Evolutionary conservation across 30 jellyfish, hydroid and myxozoan species (phyloP).

Genomic region (Pseudorhiza aurosa): DNA sequence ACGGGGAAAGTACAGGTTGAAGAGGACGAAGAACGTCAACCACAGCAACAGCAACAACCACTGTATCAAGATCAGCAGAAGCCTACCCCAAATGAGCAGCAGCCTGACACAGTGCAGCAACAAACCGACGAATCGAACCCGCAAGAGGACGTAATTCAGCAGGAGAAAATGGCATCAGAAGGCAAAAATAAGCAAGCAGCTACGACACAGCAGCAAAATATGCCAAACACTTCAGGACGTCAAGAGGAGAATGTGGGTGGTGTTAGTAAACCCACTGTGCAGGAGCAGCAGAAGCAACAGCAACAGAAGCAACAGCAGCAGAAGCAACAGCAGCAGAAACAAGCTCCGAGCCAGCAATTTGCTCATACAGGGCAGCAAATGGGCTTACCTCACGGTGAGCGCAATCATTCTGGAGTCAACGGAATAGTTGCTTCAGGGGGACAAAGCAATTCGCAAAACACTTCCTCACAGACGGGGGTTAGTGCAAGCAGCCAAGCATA

Average conservation of each 20-base stretch:
- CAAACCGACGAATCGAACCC: not conserved
- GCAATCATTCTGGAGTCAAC: constrained; percentile 45
- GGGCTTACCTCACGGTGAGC: constrained; percentile 16
- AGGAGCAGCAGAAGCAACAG: not conserved
- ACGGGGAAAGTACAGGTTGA: constrained; percentile 1
- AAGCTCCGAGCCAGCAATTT: constrained; percentile 15
- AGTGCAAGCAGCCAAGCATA: not conserved
- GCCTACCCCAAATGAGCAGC: not conserved
- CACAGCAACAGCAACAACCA: not conserved
- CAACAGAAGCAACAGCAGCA: constrained; percentile 1
- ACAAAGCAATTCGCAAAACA: constrained; percentile 71
- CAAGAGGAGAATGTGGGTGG: too few relatives aligned
- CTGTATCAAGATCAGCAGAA: not conserved
- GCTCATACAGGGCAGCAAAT: constrained; percentile 16
- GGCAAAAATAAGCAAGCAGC: not conserved
- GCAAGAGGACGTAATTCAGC: not conserved
- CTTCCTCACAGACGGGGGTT: constrained; percentile 34
- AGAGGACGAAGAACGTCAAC: not conserved
- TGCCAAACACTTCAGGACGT: not conserved
- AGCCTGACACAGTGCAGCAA: constrained; percentile 6
- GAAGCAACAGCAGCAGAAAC: constrained; percentile 17
- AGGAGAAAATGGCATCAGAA: not conserved
- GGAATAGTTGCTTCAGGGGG: constrained; percentile 62
- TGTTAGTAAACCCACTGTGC: too few relatives aligned
- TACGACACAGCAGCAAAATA: constrained; percentile 16